Base-by-base conservation (phyloP, 2,113 vertebrate genomes). In the Semicossyphus pulcher region DNA sequence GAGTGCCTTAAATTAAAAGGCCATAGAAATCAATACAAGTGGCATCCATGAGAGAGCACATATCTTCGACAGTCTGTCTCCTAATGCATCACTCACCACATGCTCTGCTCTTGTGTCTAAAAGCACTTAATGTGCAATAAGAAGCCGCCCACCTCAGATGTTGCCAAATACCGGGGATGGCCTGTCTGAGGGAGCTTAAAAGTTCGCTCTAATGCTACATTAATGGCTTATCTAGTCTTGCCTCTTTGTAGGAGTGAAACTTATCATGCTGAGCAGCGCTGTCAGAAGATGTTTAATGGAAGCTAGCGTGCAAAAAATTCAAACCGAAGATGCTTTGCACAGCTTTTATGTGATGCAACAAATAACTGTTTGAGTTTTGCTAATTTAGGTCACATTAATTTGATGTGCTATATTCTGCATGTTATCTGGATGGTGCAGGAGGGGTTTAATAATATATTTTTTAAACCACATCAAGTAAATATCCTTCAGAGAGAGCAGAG, bases 1-100 rank as follows among this genome's bases (percentile, higher is more conserved):
- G 83, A 90, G 90, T 87, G 87, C 81, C 86, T 85, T 76, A 91
- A 92, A 94, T 94, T 90, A 93, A 94, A 93, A 92, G 91, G 83
- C 86, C 72, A 81, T 83, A 83, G 84, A 92, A 91, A 94, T 93
- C 92, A 91, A 94, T 92, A 90, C 54, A 42, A 88, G 85, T 78
- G 85, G 75, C 75, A 86, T 89, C 85, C 76, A 78, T 78, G 70
- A 86, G 84, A 78, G 78, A 83, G 77, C 72, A 75, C 75, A 80
- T 49, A 64, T 67, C 84, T 84, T 89, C 57, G 61, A 77, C 82
- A 78, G 72, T 56, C 76, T 84, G 81, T 68, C 81, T 86, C 72
- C 88, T 90, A 89, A 91, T 92, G 90, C 90, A 88, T 88, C 86
- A 72, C 81, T 89, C 80, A 58, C 83, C 83, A 69, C 81, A 83